These are phyloP conservation scores for Ceuthmochares aereus DNA, from an alignment of 2,113 vertebrate species.

Conservation along the genomic window DNA sequence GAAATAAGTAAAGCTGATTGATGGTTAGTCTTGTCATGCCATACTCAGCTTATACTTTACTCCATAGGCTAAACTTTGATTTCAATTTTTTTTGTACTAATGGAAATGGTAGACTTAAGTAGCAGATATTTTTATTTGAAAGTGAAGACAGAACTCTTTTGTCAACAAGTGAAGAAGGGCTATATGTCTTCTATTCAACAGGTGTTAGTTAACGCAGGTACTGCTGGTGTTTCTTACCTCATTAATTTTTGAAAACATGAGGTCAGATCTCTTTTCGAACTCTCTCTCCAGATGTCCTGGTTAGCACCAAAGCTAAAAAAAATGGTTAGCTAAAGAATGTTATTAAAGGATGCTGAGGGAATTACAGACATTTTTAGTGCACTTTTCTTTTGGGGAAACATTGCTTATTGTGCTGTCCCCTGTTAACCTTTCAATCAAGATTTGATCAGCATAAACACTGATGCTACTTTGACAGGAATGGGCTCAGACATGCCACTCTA, in stretches of 20 bases:
- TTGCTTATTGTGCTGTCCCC: slow-evolving; percentile 55
- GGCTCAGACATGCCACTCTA: background rate
- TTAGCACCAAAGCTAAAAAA: slow-evolving; percentile 40
- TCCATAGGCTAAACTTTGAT: background rate
- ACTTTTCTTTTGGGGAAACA: slow-evolving; percentile 41
- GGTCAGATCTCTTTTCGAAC: slow-evolving; percentile 24
- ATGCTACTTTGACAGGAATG: background rate
- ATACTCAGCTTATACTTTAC: background rate
- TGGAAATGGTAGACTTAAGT: background rate
- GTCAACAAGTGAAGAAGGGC: background rate
- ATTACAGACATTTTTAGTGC: slow-evolving; percentile 23
- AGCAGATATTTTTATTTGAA: background rate
- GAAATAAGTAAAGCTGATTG: background rate
- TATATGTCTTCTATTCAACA: background rate
- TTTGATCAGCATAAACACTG: slow-evolving; percentile 63
- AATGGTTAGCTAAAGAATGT: slow-evolving; percentile 45
- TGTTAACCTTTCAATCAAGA: slow-evolving; percentile 75
- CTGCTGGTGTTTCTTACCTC: background rate
- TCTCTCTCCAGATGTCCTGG: slow-evolving; percentile 20
- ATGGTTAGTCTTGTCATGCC: background rate
- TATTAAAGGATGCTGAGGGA: slow-evolving; percentile 29
- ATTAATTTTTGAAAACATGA: background rate
- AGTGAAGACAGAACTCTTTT: background rate
- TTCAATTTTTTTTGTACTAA: background rate
- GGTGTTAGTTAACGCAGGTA: background rate